Percentiles rank a stretch among this genome's conserved stretches.
Evolutionary conservation across 2,113 vertebrate species (phyloP).

Genomic region (Scortum barcoo): DNA sequence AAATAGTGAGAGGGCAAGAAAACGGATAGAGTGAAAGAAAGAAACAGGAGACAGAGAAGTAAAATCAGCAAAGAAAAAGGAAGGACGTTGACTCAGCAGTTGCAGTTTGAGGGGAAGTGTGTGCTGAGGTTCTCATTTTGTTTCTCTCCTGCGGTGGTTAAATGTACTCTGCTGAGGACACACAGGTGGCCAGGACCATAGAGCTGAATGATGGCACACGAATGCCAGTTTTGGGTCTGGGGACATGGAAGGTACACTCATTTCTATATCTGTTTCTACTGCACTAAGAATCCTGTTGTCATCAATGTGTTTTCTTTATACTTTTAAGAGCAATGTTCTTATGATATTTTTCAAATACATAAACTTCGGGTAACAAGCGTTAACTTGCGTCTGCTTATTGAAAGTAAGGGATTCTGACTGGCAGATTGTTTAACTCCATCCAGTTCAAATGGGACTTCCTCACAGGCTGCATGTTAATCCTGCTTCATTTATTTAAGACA

Average conservation of each 20-base stretch:
- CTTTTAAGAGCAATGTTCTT: background rate
- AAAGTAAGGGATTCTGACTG: background rate
- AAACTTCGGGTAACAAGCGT: background rate
- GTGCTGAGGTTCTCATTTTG: background rate
- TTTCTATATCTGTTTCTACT: background rate
- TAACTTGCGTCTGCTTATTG: background rate
- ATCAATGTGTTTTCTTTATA: background rate
- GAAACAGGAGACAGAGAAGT: conserved; percentile 11
- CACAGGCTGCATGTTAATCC: background rate
- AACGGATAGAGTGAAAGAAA: background rate
- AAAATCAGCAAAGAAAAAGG: conserved; percentile 33
- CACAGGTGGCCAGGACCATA: conserved; percentile 47
- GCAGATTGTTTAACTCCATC: background rate
- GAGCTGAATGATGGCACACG: conserved; percentile 80
- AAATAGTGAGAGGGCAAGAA: background rate
- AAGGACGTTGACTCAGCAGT: conserved; percentile 59
- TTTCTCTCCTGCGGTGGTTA: background rate
- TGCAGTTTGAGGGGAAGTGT: background rate
- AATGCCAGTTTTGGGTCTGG: conserved; percentile 85
- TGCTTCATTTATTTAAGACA: background rate
- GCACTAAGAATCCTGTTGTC: background rate
- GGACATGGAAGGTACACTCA: conserved; percentile 81
- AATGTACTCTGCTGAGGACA: conserved; percentile 63
- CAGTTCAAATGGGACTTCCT: background rate
- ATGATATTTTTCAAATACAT: background rate